Evolutionary conservation across 1,140 invertebrate genomes (phyloP).

Genomic region (Sycophila sp.): DNA sequence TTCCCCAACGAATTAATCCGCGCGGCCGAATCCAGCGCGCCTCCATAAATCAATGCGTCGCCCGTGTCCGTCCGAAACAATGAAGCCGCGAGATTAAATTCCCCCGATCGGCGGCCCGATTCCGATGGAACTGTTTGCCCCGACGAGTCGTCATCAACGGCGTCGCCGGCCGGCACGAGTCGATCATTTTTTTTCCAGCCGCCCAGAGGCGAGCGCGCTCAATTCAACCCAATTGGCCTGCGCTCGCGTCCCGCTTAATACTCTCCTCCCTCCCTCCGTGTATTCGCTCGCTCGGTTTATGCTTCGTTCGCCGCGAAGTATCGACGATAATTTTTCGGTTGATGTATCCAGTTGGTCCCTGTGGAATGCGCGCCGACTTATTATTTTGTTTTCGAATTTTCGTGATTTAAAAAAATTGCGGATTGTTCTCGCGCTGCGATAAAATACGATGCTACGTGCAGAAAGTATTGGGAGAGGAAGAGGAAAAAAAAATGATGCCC

Average conservation of each 20-base stretch:
- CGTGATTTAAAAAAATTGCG: too few relatives aligned
- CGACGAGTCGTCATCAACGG: not conserved
- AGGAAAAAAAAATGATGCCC: too few relatives aligned
- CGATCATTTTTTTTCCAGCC: conserved; percentile 50
- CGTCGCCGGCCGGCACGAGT: conserved; percentile 34
- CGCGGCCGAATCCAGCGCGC: too few relatives aligned
- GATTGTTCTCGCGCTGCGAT: too few relatives aligned
- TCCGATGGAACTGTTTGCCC: conserved; percentile 15
- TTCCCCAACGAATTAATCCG: not conserved
- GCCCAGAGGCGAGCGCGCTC: conserved; percentile 45
- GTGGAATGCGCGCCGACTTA: too few relatives aligned
- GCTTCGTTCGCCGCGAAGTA: conserved; percentile 17
- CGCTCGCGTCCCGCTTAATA: conserved; percentile 53
- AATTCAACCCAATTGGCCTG: conserved; percentile 56
- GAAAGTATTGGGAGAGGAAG: too few relatives aligned
- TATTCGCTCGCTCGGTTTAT: not conserved
- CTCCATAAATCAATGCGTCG: conserved; percentile 16
- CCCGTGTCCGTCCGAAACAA: conserved; percentile 3
- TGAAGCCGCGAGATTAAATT: not conserved
- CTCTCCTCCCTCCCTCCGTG: not conserved
- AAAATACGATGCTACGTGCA: too few relatives aligned
- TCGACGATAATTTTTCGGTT: too few relatives aligned
- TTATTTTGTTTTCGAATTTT: too few relatives aligned
- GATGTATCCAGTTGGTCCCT: too few relatives aligned
- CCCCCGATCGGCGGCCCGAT: not conserved